Percentiles rank a stretch among this genome's conserved stretches.
These are phyloP conservation scores for Pomatorhinus ruficollis DNA, from an alignment of 2,113 vertebrate genomes.

Conservation along the genomic window DNA sequence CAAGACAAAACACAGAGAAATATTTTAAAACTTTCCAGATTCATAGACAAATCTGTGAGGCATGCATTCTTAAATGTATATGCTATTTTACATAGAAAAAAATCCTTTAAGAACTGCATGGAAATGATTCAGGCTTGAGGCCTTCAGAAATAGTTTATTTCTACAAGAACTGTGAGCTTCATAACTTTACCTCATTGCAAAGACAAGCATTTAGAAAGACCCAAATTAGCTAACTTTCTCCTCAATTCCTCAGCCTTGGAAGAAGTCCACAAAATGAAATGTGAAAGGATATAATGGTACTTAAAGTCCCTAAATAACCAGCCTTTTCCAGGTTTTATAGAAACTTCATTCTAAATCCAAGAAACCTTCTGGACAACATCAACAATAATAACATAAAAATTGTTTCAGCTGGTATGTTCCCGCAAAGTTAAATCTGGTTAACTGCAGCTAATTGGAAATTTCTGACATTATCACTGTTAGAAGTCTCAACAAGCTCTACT, in stretches of 20 bases:
- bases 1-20: background rate
- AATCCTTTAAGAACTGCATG: background rate
- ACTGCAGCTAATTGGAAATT: background rate
- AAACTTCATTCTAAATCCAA: background rate
- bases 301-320: background rate
- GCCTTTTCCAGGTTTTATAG: background rate
- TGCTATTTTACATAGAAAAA: background rate
- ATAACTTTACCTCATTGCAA: background rate
- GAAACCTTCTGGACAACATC: background rate
- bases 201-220: background rate
- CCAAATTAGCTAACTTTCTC: background rate
- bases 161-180: background rate
- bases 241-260: background rate
- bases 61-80: background rate
- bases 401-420: background rate
- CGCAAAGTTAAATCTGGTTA: background rate
- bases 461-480: background rate
- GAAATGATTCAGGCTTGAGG: background rate
- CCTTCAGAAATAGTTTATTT: background rate
- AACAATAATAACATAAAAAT: background rate
- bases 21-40: background rate
- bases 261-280: background rate
- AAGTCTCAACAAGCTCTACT: background rate
- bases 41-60: background rate
- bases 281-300: accelerated